A percentile compares a stretch with the other conserved stretches of the same genome.
These are phyloP conservation scores for Epiblema foenella DNA, from an alignment of 2,888 invertebrate genomes.

Conservation along the genomic window DNA sequence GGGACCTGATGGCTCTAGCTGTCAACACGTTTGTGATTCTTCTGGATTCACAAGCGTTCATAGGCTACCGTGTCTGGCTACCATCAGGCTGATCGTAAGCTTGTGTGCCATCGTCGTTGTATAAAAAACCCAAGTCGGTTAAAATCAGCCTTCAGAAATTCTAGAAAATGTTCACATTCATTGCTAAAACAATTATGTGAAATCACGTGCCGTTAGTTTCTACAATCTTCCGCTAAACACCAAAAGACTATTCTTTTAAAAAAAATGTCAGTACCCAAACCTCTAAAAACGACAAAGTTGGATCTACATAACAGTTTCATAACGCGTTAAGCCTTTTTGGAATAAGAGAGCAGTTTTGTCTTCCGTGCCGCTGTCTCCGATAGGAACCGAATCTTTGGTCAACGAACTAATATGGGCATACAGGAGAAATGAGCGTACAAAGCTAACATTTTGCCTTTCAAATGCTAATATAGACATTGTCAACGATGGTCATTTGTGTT, in stretches of 20 bases:
- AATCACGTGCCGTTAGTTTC: constrained; percentile 24
- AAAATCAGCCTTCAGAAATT: not conserved
- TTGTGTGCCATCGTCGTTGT: too few species aligned
- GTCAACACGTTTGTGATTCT: too few species aligned
- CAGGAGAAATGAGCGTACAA: constrained; percentile 7
- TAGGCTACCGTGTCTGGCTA: too few species aligned
- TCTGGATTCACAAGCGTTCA: too few species aligned
- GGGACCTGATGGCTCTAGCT: too few species aligned
- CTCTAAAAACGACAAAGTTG: not conserved
- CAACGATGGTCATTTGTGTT: constrained; percentile 34
- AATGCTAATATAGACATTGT: constrained; percentile 35
- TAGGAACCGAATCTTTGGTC: not conserved
- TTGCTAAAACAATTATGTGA: constrained; percentile 8
- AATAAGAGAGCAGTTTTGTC: constrained; percentile 1
- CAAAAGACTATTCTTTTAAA: constrained; percentile 6
- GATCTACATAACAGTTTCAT: not conserved
- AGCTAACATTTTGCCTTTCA: constrained; percentile 32
- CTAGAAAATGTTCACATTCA: constrained; percentile 7
- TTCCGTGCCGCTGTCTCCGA: not conserved
- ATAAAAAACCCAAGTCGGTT: too few species aligned
- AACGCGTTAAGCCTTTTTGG: not conserved
- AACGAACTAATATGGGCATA: not conserved
- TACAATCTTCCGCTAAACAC: constrained; percentile 4
- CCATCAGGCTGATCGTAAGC: too few species aligned
- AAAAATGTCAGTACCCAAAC: constrained; percentile 7